Evolutionary conservation across 2,888 invertebrate species (phyloP).

Genomic region (Volucella inanis): DNA sequence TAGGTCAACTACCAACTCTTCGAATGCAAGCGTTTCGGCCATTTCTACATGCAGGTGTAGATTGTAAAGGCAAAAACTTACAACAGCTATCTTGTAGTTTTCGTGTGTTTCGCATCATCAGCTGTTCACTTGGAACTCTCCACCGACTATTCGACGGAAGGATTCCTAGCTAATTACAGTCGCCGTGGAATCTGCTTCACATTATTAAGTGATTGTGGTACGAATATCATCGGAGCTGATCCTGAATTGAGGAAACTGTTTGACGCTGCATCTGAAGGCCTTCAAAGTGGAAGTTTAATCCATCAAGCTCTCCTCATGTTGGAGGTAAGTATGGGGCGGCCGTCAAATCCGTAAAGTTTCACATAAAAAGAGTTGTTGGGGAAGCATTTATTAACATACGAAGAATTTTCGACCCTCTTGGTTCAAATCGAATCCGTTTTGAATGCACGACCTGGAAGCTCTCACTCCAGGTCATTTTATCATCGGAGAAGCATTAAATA

Average conservation of each 20-base stretch:
- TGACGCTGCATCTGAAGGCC: conserved; percentile 8
- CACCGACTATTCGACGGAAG: conserved; percentile 30
- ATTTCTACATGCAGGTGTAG: conserved; percentile 48
- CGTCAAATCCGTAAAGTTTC: conserved; percentile 42
- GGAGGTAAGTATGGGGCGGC: conserved; percentile 38
- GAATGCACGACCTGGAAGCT: conserved; percentile 74
- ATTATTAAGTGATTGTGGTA: conserved; percentile 77
- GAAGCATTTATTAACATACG: conserved; percentile 39
- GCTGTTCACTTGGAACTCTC: conserved; percentile 26
- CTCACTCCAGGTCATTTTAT: conserved; percentile 70
- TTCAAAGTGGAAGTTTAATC: conserved; percentile 76
- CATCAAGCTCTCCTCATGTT: neutral
- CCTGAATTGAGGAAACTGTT: too few species aligned
- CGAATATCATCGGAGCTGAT: conserved; percentile 76
- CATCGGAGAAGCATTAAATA: conserved; percentile 5
- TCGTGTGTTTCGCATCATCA: conserved; percentile 75
- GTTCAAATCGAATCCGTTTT: conserved; percentile 75
- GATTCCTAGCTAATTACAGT: conserved; percentile 76
- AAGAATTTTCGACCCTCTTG: conserved; percentile 43
- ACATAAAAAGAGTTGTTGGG: conserved; percentile 41
- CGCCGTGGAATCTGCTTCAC: conserved; percentile 76
- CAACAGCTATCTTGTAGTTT: conserved; percentile 76
- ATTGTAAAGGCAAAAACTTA: conserved; percentile 38
- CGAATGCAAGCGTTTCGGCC: conserved; percentile 49
- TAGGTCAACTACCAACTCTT: conserved; percentile 76